Percentiles rank a stretch among this genome's conserved stretches.
phyloP scores from a whole-genome alignment of 2,888 invertebrate genomes.

The Pollenia griseotomentosa region DNA sequence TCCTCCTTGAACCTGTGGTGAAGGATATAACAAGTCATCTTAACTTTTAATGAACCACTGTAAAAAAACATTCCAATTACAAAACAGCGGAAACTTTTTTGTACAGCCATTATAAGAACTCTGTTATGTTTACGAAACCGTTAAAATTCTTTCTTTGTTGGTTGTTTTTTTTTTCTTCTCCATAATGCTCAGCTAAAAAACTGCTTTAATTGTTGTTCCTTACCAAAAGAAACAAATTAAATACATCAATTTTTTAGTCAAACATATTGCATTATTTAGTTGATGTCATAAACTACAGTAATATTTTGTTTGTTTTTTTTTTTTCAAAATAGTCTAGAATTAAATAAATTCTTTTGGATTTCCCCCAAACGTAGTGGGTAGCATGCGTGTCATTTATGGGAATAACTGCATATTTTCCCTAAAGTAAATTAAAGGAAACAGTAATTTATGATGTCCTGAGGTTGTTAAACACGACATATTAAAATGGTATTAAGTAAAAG shows the following conservation, averaged over 20 bases:
- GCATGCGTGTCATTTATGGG: constrained; percentile 2
- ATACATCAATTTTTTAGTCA: constrained; percentile 14
- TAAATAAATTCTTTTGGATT: background rate
- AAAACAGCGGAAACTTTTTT: no score
- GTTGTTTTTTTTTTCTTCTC: constrained; percentile 11
- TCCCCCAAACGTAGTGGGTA: no score
- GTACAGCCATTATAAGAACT: background rate
- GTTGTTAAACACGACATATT: constrained; percentile 49
- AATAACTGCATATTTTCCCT: constrained; percentile 21
- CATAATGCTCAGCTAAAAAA: constrained; percentile 23
- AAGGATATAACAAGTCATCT: no score
- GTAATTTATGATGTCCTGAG: constrained; percentile 57
- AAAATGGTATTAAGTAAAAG: constrained; percentile 38
- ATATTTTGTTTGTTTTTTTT: background rate
- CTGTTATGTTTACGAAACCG: constrained; percentile 45
- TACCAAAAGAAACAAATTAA: background rate
- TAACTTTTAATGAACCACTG: no score
- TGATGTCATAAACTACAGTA: constrained; percentile 29
- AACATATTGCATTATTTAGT: constrained; percentile 51
- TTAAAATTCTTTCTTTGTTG: constrained; percentile 20
- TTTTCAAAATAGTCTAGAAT: constrained; percentile 17
- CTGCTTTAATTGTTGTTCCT: constrained; percentile 39
- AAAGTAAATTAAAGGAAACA: constrained; percentile 39
- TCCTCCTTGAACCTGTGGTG: no score
- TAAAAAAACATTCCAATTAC: no score